A percentile compares a stretch with the other conserved stretches of the same genome.
Conservation (phyloP, 1,140 invertebrate species). For the Scaptomyza pallida region DNA sequence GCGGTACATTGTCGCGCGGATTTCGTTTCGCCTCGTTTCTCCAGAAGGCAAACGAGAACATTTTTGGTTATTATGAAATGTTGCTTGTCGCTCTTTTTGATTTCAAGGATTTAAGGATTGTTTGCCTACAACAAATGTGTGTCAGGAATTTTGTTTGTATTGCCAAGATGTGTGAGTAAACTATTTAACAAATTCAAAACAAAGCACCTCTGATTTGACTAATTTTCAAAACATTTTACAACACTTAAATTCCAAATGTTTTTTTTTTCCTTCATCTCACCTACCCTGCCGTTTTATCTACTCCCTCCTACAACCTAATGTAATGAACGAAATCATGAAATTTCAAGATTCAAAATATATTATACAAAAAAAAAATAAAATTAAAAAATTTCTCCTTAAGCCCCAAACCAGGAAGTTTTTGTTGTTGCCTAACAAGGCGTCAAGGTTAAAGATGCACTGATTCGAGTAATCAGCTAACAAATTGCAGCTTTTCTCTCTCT, state of each 20-base stretch:
- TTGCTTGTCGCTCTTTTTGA: not conserved
- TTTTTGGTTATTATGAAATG: not conserved
- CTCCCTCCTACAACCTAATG: too few relatives aligned
- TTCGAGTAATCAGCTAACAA: slow-evolving; percentile 7
- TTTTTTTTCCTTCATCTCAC: too few relatives aligned
- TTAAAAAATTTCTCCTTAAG: slow-evolving; percentile 69
- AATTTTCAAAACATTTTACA: too few relatives aligned
- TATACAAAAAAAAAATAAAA: too few relatives aligned
- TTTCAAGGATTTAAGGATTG: slow-evolving; percentile 47
- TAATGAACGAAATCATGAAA: too few relatives aligned
- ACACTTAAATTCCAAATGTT: too few relatives aligned
- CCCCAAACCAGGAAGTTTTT: slow-evolving; percentile 56
- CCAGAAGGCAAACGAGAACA: slow-evolving; percentile 63
- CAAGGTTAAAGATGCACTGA: slow-evolving; percentile 42
- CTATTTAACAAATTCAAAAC: not conserved
- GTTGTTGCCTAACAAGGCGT: slow-evolving; percentile 56
- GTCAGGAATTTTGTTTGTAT: slow-evolving; percentile 19
- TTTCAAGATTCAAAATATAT: too few relatives aligned
- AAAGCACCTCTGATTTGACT: too few relatives aligned
- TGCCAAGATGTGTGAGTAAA: slow-evolving; percentile 15
- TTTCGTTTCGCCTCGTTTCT: slow-evolving; percentile 39
- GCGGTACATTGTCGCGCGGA: slow-evolving; percentile 53
- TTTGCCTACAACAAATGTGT: slow-evolving; percentile 51
- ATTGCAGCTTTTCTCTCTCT: too few relatives aligned
- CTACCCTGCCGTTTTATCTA: too few relatives aligned